Evolutionary conservation across 1,140 invertebrate genomes (phyloP).

Genomic region (Habropoda laboriosa): DNA sequence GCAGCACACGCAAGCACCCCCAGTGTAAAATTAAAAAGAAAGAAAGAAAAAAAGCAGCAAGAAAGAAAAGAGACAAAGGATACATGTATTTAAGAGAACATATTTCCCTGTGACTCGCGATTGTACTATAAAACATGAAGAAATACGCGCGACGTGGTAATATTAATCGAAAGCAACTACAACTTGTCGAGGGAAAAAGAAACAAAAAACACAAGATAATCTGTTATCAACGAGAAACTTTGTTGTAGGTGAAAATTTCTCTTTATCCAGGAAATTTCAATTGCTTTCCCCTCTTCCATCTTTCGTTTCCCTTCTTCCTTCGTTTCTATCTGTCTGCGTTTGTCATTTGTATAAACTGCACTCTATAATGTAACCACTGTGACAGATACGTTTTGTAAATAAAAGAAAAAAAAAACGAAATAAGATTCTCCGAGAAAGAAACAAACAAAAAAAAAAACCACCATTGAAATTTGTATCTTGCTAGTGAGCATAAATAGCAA

Average conservation of each 20-base stretch:
- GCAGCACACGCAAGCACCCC: conserved; percentile 90
- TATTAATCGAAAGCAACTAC: conserved; percentile 22
- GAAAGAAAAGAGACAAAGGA: neutral
- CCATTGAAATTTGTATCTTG: conserved; percentile 6
- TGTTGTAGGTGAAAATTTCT: conserved; percentile 7
- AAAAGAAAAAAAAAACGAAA: too few species aligned
- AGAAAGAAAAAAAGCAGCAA: conserved; percentile 12
- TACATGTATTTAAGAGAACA: neutral
- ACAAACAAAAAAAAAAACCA: neutral
- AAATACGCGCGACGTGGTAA: conserved; percentile 12
- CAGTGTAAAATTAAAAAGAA: conserved; percentile 71
- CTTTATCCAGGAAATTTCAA: conserved; percentile 11
- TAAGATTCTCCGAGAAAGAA: conserved; percentile 25
- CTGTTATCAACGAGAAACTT: neutral
- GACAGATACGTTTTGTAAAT: conserved; percentile 61
- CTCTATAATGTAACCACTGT: conserved; percentile 30
- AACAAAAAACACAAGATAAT: neutral
- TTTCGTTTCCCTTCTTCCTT: neutral
- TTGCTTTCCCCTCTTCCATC: neutral
- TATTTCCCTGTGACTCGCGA: conserved; percentile 6
- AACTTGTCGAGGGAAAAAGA: conserved; percentile 23
- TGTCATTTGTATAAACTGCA: conserved; percentile 59
- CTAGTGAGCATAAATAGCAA: neutral
- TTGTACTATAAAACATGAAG: conserved; percentile 42
- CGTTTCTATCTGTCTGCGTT: neutral